phyloP scores from a whole-genome alignment of 2,888 invertebrate species.

The Chorisops tibialis region DNA sequence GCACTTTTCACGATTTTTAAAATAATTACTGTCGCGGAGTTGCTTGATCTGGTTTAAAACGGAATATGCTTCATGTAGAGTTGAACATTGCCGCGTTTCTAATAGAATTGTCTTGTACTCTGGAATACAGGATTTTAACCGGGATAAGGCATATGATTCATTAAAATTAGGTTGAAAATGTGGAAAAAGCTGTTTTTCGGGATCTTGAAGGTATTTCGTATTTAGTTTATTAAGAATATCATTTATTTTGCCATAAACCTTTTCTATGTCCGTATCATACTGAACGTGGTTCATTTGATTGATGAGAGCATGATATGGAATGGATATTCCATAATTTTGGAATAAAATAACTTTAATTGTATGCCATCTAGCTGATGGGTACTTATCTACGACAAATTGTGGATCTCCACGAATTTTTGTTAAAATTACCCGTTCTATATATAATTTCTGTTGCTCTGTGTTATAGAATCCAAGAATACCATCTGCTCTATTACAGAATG shows the following conservation, averaged over 20 bases:
- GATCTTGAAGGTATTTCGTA: background rate
- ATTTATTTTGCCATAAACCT: background rate
- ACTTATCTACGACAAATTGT: background rate
- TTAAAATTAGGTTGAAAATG: background rate
- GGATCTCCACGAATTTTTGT: conserved; percentile 4
- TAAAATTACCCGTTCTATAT: background rate
- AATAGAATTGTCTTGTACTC: conserved; percentile 5
- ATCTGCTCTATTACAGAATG: background rate
- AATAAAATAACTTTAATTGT: background rate
- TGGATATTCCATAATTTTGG: background rate
- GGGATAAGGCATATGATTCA: background rate
- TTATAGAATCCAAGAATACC: background rate
- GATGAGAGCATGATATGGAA: conserved; percentile 3
- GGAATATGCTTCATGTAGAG: too few species aligned
- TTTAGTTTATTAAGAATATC: background rate
- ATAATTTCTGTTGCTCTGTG: background rate
- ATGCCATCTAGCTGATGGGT: background rate
- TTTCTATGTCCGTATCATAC: background rate
- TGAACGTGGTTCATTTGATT: conserved; percentile 2
- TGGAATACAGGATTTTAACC: conserved; percentile 5
- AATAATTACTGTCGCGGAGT: too few species aligned
- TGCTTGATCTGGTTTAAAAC: too few species aligned
- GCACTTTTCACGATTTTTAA: too few species aligned
- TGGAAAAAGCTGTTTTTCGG: background rate
- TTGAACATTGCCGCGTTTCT: background rate